These are phyloP conservation scores for Botrylloides violaceus DNA, from an alignment of 23 tunicate species.

Conservation along the genomic window DNA sequence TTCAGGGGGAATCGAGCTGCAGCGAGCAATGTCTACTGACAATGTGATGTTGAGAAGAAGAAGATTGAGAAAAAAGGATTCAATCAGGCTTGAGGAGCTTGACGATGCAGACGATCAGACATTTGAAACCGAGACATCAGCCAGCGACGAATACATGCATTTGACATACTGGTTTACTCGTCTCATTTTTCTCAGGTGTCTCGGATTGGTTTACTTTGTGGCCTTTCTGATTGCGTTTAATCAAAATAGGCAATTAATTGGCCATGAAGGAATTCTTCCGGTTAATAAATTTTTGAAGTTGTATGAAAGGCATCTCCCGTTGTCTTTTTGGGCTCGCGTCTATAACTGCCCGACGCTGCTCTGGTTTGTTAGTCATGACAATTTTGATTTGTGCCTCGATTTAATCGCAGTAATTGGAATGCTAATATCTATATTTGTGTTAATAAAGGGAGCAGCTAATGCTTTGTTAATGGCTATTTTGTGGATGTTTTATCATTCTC, in stretches of 20 bases:
- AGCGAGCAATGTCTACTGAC: too few relatives aligned
- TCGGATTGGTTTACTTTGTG: conserved; percentile 18
- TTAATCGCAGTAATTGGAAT: conserved; percentile 14
- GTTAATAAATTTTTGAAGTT: conserved; percentile 10
- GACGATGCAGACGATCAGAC: conserved; percentile 6
- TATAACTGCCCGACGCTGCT: conserved; percentile 19
- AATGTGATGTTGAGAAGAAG: not conserved
- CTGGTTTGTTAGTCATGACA: conserved; percentile 19
- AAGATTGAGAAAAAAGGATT: not conserved
- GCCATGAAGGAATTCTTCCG: conserved; percentile 20
- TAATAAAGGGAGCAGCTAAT: conserved; percentile 30
- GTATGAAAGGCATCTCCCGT: not conserved
- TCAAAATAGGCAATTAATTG: conserved; percentile 25
- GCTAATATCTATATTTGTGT: conserved; percentile 1
- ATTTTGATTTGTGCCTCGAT: conserved; percentile 31
- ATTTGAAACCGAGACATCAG: not conserved
- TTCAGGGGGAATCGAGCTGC: too few relatives aligned
- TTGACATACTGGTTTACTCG: conserved; percentile 29
- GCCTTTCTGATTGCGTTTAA: conserved; percentile 26
- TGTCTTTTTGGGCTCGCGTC: not conserved
- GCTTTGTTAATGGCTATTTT: conserved; percentile 7
- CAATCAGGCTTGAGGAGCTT: not conserved
- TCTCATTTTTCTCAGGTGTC: conserved; percentile 15
- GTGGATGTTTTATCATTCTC: conserved; percentile 37
- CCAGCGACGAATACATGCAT: not conserved